Evolutionary conservation across 2,113 vertebrate species (phyloP), one percentile per base, ranked within the genome.

Genomic region (Gadus macrocephalus): DNA sequence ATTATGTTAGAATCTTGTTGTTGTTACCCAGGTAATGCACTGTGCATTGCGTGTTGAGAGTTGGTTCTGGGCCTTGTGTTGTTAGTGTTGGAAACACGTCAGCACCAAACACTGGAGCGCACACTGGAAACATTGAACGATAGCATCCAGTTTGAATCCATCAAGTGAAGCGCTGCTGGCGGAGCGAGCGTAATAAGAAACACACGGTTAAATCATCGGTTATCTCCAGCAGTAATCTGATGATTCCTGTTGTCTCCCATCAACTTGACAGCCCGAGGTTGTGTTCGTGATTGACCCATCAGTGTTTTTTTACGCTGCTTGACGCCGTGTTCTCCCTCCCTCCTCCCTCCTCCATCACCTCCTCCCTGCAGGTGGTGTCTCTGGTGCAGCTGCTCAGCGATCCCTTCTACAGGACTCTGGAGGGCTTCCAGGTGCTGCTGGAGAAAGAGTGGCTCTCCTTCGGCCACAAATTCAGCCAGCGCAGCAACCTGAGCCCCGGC

Each of bases 401-500:
- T 77, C 95, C 96, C 1, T 99, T 97, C 90, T 99, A 99, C 85
- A 93, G 97, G 75, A 99, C 96, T 0, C 90, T 99, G 68, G 96
- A 97, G 87, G 97, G 97, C 16, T 98, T 99, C 89, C 93, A 94
- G 82, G 94, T 96, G 91, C 88, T 99, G 81, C 89, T 98, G 53
- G 95, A 98, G 85, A 99, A 99, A 73, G 97, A 99, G 25, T 99
- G 97, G 97, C 91, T 99, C 58, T 98, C 97, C 2, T 99, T 99
- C 5, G 96, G 97, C 53, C 96, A 99, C 83, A 98, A 97, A 71
- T 99, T 98, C 92, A 96, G 93, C 86, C 96, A 98, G 22, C 93
- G 96, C 42, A 94, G 95, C 86, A 95, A 91, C 79, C 89, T 98
- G 83, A 94, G 92, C 67, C 94, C 95, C 78, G 94, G 85, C 83